phyloP scores from a whole-genome alignment of 2,888 invertebrate species.

The Troides helena region DNA sequence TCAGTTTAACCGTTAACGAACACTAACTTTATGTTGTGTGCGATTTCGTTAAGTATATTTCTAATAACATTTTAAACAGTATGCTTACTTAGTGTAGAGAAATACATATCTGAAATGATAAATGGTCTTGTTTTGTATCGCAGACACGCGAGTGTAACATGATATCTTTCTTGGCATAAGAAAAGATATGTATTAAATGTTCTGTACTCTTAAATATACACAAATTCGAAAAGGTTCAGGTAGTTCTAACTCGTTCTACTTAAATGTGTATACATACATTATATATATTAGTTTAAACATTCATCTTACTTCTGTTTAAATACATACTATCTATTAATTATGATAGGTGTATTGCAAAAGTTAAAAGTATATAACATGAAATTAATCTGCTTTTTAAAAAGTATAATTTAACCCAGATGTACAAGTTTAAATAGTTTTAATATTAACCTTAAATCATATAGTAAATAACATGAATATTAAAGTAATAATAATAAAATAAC shows the following conservation, averaged over 20 bases:
- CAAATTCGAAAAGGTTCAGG: background rate
- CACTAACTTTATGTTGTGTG: slow-evolving; percentile 3
- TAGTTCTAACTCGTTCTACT: background rate
- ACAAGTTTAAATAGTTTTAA: too few relatives aligned
- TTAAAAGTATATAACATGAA: too few relatives aligned
- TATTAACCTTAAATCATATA: too few relatives aligned
- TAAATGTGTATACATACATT: too few relatives aligned
- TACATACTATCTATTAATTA: background rate
- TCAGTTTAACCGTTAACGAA: background rate
- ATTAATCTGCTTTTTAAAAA: too few relatives aligned
- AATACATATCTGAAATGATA: slow-evolving; percentile 17
- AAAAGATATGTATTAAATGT: slow-evolving; percentile 9
- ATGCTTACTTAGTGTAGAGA: slow-evolving; percentile 6
- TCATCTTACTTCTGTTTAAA: background rate
- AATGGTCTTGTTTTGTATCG: slow-evolving; percentile 19
- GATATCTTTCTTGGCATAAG: slow-evolving; percentile 18
- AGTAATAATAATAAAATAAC: background rate
- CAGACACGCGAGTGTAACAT: slow-evolving; percentile 8
- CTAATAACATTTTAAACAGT: slow-evolving; percentile 14
- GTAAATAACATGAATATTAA: too few relatives aligned
- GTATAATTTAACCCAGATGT: too few relatives aligned
- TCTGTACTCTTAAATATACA: background rate
- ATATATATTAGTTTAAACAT: background rate
- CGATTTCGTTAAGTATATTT: slow-evolving; percentile 5
- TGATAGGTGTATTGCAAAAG: too few relatives aligned